phyloP scores from a whole-genome alignment of 2,888 invertebrate species.

The Eurytoma californica region DNA sequence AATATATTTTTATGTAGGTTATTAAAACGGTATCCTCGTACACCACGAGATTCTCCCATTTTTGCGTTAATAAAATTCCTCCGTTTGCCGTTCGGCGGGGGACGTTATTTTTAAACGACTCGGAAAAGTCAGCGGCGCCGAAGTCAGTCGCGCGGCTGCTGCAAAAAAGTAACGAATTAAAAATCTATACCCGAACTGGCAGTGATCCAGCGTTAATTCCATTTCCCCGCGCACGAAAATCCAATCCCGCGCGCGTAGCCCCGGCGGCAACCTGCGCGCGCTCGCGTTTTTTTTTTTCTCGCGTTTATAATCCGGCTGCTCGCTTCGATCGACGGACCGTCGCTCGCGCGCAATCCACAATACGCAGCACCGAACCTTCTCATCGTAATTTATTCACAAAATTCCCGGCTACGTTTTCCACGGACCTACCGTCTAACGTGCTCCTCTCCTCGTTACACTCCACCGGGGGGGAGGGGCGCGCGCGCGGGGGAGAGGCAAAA shows the following conservation, averaged over 20 bases:
- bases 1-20: too few relatives aligned
- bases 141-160: not conserved
- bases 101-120: too few relatives aligned
- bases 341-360: not conserved
- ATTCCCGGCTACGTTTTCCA: constrained; percentile 28
- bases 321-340: too few relatives aligned
- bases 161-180: constrained; percentile 50
- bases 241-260: constrained; percentile 1
- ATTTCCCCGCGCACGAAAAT: constrained; percentile 57
- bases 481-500: constrained; percentile 3
- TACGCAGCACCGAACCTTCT: not conserved
- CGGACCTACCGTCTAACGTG: constrained; percentile 14
- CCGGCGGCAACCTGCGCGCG: not conserved
- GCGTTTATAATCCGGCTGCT: too few relatives aligned
- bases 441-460: not conserved
- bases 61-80: too few relatives aligned
- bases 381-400: constrained; percentile 41
- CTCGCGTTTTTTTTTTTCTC: constrained; percentile 6
- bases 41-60: too few relatives aligned
- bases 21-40: too few relatives aligned
- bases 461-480: not conserved
- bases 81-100: too few relatives aligned
- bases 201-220: constrained; percentile 59
- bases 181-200: constrained; percentile 65
- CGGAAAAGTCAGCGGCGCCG: not conserved